Conservation (phyloP, 2,888 invertebrate genomes). For the Anarsia innoxiella region DNA sequence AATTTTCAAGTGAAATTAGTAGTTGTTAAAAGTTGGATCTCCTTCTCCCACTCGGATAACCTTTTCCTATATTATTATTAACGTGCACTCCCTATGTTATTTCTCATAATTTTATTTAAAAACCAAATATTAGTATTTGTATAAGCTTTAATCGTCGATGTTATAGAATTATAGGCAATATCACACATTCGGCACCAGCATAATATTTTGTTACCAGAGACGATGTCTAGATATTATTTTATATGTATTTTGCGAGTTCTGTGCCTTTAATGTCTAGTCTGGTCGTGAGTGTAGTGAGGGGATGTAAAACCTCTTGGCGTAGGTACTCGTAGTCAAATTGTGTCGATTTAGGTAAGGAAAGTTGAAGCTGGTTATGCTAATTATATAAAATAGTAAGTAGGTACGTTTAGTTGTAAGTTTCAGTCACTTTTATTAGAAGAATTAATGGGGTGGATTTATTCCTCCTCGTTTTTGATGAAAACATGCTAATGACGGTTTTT, state of each 20-base stretch:
- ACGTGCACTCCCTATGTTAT: neutral
- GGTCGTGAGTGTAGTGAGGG: slow-evolving; percentile 24
- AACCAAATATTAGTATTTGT: slow-evolving; percentile 54
- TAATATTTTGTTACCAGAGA: no score
- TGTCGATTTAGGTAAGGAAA: neutral
- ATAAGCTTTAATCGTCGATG: slow-evolving; percentile 12
- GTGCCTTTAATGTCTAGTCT: slow-evolving; percentile 62
- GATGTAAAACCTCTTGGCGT: slow-evolving; percentile 52
- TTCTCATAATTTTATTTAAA: slow-evolving; percentile 38
- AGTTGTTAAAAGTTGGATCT: neutral
- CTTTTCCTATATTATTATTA: neutral
- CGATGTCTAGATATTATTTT: neutral
- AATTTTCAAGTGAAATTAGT: no score
- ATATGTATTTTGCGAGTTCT: slow-evolving; percentile 32
- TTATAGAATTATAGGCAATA: neutral
- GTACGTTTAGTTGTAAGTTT: neutral
- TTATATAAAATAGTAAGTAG: neutral
- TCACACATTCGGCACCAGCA: neutral
- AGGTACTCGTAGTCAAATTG: slow-evolving; percentile 11
- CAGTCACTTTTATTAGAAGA: no score
- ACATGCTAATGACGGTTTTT: no score
- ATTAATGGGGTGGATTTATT: no score
- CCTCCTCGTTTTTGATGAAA: no score
- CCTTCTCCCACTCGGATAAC: neutral
- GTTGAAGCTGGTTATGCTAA: neutral